These are phyloP conservation scores for Lasioglossum leucozonium DNA, from an alignment of 2,888 invertebrate genomes.

Conservation along the genomic window DNA sequence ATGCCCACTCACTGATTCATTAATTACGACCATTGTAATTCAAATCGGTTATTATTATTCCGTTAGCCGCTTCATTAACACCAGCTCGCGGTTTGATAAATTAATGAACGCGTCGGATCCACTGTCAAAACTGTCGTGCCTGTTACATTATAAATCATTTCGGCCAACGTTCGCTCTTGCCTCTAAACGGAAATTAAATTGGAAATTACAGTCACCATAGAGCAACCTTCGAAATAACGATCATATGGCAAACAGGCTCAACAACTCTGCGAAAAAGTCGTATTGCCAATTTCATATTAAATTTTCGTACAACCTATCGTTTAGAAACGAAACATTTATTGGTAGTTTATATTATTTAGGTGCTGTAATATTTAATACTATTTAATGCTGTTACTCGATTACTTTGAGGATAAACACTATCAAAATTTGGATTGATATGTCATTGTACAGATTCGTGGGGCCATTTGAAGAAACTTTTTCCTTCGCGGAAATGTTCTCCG, in stretches of 20 bases:
- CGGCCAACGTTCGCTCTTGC: background rate
- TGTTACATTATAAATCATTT: constrained; percentile 34
- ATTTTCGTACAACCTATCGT: background rate
- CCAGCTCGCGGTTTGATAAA: constrained; percentile 21
- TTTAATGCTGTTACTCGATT: no score
- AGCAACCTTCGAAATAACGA: background rate
- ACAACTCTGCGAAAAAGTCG: background rate
- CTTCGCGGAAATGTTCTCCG: no score
- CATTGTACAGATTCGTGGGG: no score
- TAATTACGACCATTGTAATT: constrained; percentile 37
- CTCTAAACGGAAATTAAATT: background rate
- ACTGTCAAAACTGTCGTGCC: constrained; percentile 20
- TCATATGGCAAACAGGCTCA: background rate
- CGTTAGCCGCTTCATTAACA: constrained; percentile 34
- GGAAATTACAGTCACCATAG: constrained; percentile 1
- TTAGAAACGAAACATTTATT: background rate
- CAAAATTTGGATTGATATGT: no score
- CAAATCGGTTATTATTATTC: constrained; percentile 31
- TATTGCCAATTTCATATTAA: background rate
- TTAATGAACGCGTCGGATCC: constrained; percentile 24
- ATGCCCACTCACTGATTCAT: constrained; percentile 23
- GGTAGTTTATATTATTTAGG: background rate
- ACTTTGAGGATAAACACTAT: no score
- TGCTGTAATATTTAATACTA: background rate
- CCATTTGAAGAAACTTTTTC: no score